Percentiles rank a stretch among this genome's conserved stretches.
These are phyloP conservation scores for Lamellibrachia columna DNA, from an alignment of 2,888 invertebrate species.

Conservation along the genomic window DNA sequence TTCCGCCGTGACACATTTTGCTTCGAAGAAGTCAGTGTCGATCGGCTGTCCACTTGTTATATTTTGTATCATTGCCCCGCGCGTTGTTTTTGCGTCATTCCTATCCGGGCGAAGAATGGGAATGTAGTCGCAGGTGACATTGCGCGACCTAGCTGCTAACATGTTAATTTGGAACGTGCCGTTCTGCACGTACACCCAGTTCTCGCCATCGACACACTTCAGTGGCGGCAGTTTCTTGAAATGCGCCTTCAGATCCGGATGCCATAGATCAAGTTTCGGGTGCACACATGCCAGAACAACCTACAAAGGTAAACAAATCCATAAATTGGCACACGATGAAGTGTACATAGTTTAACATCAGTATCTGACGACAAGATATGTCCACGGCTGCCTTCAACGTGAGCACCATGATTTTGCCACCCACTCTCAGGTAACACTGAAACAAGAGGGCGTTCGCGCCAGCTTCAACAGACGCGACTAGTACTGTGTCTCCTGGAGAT, in stretches of 20 bases:
- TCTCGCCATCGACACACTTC: constrained; percentile 71
- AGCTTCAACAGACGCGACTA: no score
- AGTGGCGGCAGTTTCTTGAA: constrained; percentile 74
- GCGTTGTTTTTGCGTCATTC: constrained; percentile 32
- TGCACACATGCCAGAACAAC: constrained; percentile 69
- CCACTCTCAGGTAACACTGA: no score
- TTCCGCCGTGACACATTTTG: constrained; percentile 42
- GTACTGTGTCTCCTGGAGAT: no score
- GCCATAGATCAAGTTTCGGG: constrained; percentile 75
- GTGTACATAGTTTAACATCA: no score
- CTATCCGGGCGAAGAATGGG: constrained; percentile 57
- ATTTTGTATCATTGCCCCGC: neutral
- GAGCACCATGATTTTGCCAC: no score
- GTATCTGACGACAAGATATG: no score
- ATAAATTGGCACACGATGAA: no score
- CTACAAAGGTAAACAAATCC: neutral
- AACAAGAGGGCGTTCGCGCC: no score
- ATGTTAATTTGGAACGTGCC: constrained; percentile 70
- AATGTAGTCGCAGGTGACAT: constrained; percentile 71
- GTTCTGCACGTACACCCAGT: constrained; percentile 84
- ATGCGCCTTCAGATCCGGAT: constrained; percentile 79
- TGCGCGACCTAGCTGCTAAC: constrained; percentile 65
- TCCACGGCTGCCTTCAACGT: no score
- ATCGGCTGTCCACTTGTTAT: constrained; percentile 32
- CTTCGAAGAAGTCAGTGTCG: constrained; percentile 36